Conservation (phyloP, 2,888 invertebrate genomes). For the Oxytorus armatus region DNA sequence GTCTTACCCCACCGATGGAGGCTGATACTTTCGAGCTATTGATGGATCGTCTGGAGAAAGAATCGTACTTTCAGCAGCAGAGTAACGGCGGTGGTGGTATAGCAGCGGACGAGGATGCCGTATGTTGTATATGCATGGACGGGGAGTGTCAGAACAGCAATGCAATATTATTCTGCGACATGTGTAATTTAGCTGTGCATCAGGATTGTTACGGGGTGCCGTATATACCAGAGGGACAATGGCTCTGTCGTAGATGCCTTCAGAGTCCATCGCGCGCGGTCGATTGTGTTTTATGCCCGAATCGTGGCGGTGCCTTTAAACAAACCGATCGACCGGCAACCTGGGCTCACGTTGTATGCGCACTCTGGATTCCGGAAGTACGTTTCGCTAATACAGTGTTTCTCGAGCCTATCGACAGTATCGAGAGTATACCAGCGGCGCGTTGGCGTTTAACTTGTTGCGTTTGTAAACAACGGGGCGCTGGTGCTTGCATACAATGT, state of each 20-base stretch:
- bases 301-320: constrained; percentile 99
- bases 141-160: constrained; percentile 99
- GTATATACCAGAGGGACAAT: constrained; percentile 98
- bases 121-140: constrained; percentile 99
- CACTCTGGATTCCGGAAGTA: constrained; percentile 99
- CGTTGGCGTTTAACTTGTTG: constrained; percentile 98
- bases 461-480: constrained; percentile 96
- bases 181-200: constrained; percentile 99
- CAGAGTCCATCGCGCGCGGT: constrained; percentile 98
- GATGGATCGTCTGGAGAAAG: constrained; percentile 99
- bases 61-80: constrained; percentile 96
- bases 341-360: constrained; percentile 99
- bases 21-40: constrained; percentile 96
- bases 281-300: constrained; percentile 98
- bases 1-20: constrained; percentile 89
- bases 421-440: constrained; percentile 97
- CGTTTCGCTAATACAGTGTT: constrained; percentile 99
- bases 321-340: constrained; percentile 95
- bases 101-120: constrained; percentile 98
- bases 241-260: constrained; percentile 97
- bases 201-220: constrained; percentile 99
- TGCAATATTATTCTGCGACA: constrained; percentile 99
- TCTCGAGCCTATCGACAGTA: constrained; percentile 98
- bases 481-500: constrained; percentile 99
- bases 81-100: constrained; percentile 88